Percentiles rank a stretch among this genome's conserved stretches.
phyloP scores from a whole-genome alignment of 2,797 vertebrate genomes.

The Neostethus bicornis region DNA sequence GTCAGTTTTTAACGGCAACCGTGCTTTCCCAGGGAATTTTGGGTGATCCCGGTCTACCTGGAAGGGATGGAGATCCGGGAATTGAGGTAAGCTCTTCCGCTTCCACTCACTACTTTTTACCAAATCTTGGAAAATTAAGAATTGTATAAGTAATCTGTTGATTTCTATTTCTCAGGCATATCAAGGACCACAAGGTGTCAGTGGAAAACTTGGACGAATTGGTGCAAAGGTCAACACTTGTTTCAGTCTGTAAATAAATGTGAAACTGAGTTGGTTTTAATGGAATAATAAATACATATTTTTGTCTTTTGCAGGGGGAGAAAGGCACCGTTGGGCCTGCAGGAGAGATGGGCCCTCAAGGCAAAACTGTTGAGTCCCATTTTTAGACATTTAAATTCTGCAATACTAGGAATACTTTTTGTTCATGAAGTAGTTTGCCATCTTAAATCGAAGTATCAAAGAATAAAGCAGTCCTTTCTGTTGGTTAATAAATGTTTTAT shows the following conservation, averaged over 20 bases:
- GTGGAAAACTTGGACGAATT: conserved; percentile 70
- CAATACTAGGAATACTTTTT: conserved; percentile 40
- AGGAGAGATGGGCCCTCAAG: conserved; percentile 83
- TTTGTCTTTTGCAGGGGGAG: conserved; percentile 77
- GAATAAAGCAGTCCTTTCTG: conserved; percentile 56
- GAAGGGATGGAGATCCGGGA: conserved; percentile 82
- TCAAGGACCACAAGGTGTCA: conserved; percentile 83
- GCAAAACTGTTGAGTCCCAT: conserved; percentile 78
- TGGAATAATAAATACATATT: conserved; percentile 34
- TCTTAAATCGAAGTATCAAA: conserved; percentile 45
- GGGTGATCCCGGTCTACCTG: conserved; percentile 81
- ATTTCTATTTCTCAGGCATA: conserved; percentile 73
- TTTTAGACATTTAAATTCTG: conserved; percentile 42
- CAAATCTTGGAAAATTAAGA: neutral
- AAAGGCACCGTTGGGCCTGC: conserved; percentile 75
- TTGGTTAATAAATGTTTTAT: conserved; percentile 69
- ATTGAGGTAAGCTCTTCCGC: conserved; percentile 75
- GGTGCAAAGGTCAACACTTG: conserved; percentile 72
- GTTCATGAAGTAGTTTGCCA: conserved; percentile 57
- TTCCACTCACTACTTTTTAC: conserved; percentile 1
- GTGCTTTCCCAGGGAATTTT: conserved; percentile 76
- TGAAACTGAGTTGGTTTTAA: conserved; percentile 28
- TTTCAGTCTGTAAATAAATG: conserved; percentile 24
- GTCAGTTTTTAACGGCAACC: conserved; percentile 8
- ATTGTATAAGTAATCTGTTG: conserved; percentile 4